Percentiles rank a stretch among this genome's conserved stretches.
These are phyloP conservation scores for Cerceris rybyensis DNA, from an alignment of 2,888 invertebrate species.

Conservation along the genomic window DNA sequence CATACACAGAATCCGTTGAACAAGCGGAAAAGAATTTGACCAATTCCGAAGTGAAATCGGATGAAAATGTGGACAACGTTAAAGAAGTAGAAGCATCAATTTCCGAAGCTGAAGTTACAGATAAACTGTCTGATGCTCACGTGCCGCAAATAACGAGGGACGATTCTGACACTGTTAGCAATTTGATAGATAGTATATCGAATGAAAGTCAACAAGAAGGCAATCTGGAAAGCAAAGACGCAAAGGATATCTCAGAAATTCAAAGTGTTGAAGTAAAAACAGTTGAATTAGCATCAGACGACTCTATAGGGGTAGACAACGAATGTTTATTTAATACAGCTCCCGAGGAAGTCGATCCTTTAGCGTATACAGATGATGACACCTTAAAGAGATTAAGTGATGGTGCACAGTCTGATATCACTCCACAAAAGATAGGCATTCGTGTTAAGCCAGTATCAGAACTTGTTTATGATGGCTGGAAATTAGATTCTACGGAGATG, in stretches of 20 bases:
- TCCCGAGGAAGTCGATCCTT: slow-evolving; percentile 77
- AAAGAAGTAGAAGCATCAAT: slow-evolving; percentile 16
- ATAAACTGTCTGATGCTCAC: background rate
- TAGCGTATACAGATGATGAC: slow-evolving; percentile 76
- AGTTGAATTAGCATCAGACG: slow-evolving; percentile 65
- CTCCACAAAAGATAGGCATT: slow-evolving; percentile 61
- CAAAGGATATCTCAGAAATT: slow-evolving; percentile 58
- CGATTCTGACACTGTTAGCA: slow-evolving; percentile 20
- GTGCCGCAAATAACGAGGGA: slow-evolving; percentile 20
- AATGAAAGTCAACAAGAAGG: slow-evolving; percentile 15
- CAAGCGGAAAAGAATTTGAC: slow-evolving; percentile 31
- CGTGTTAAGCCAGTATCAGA: slow-evolving; percentile 77
- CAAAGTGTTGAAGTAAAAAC: slow-evolving; percentile 65
- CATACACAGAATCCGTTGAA: slow-evolving; percentile 47
- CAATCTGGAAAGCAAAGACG: slow-evolving; percentile 30
- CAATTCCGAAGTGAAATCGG: slow-evolving; percentile 21
- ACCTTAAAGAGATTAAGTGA: slow-evolving; percentile 39
- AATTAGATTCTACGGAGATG: slow-evolving; percentile 69
- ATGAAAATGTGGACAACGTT: slow-evolving; percentile 24
- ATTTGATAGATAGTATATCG: background rate
- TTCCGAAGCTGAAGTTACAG: slow-evolving; percentile 15
- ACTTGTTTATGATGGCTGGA: slow-evolving; percentile 76
- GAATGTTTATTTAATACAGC: slow-evolving; percentile 62
- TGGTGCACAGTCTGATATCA: background rate
- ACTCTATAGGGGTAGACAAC: slow-evolving; percentile 72